These are phyloP conservation scores for Microcebus jonahi DNA, from an alignment of 2,113 vertebrate genomes.

Conservation along the genomic window DNA sequence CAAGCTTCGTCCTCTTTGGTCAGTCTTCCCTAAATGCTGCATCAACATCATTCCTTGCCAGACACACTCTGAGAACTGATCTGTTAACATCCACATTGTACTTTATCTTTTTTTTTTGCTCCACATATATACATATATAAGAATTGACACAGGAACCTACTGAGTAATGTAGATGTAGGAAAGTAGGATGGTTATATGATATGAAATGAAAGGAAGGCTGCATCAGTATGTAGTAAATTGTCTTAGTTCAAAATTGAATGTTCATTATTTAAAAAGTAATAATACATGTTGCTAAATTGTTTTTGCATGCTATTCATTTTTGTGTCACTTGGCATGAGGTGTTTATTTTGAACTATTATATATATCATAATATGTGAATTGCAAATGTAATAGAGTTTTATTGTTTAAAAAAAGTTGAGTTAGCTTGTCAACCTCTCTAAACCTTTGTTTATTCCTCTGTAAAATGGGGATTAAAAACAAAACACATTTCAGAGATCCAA, in stretches of 20 bases:
- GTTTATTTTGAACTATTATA: slow-evolving; percentile 94
- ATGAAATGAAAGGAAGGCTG: slow-evolving; percentile 82
- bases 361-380: slow-evolving; percentile 93
- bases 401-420: slow-evolving; percentile 80
- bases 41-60: slow-evolving; percentile 93
- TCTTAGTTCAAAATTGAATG: slow-evolving; percentile 83
- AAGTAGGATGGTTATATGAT: slow-evolving; percentile 79
- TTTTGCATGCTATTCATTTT: slow-evolving; percentile 87
- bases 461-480: slow-evolving; percentile 2
- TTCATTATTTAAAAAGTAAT: slow-evolving; percentile 82
- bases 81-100: background rate
- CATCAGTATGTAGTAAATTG: slow-evolving; percentile 83
- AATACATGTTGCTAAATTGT: slow-evolving; percentile 81
- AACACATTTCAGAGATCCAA: background rate
- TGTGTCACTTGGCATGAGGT: slow-evolving; percentile 92
- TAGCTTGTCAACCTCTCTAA: background rate
- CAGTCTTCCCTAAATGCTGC: background rate
- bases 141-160: slow-evolving; percentile 85
- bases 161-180: slow-evolving; percentile 91
- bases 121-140: slow-evolving; percentile 83
- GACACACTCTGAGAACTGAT: slow-evolving; percentile 95
- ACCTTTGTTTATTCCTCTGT: slow-evolving; percentile 28
- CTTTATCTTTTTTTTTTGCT: slow-evolving; percentile 83
- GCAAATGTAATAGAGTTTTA: slow-evolving; percentile 97
- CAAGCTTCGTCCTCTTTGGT: background rate